Percentiles rank a stretch among this genome's conserved stretches.
These are phyloP conservation scores for Lordiphosa collinella DNA, from an alignment of 1,140 invertebrate species.

Conservation along the genomic window DNA sequence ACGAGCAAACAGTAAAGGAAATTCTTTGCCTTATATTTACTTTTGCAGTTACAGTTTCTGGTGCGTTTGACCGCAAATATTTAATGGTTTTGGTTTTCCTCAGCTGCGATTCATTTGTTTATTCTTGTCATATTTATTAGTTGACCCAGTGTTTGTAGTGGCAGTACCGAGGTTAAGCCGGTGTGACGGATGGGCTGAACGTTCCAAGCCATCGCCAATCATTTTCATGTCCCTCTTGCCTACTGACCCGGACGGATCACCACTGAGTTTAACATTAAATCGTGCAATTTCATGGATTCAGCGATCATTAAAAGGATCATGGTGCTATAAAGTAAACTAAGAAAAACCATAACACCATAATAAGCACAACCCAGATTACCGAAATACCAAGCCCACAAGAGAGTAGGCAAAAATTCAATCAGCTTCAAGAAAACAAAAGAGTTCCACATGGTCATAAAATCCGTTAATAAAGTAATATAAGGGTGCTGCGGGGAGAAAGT, in stretches of 20 bases:
- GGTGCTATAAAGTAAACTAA: not conserved
- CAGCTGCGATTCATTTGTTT: conserved; percentile 73
- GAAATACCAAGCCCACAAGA: conserved; percentile 16
- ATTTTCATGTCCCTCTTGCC: not conserved
- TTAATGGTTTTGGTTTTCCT: conserved; percentile 76
- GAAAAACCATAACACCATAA: not conserved
- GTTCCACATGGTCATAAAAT: conserved; percentile 21
- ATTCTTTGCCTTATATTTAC: conserved; percentile 59
- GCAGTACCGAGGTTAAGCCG: conserved; percentile 48
- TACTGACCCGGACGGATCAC: too few species aligned
- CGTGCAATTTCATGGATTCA: conserved; percentile 8
- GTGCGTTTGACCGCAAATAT: conserved; percentile 78
- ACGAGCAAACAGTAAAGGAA: conserved; percentile 16
- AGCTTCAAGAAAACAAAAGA: conserved; percentile 12
- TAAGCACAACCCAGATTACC: not conserved
- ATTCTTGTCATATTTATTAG: conserved; percentile 73
- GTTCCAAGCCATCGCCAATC: conserved; percentile 6
- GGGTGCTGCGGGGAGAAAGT: not conserved
- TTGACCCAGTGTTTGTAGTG: conserved; percentile 59
- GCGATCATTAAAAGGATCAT: conserved; percentile 12
- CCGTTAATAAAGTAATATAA: not conserved
- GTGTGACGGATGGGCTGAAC: conserved; percentile 30
- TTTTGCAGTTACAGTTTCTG: conserved; percentile 73
- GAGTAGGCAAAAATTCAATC: not conserved
- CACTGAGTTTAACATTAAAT: too few species aligned